These are phyloP conservation scores for Pasiphila rectangulata DNA, from an alignment of 2,888 invertebrate genomes.

Conservation along the genomic window DNA sequence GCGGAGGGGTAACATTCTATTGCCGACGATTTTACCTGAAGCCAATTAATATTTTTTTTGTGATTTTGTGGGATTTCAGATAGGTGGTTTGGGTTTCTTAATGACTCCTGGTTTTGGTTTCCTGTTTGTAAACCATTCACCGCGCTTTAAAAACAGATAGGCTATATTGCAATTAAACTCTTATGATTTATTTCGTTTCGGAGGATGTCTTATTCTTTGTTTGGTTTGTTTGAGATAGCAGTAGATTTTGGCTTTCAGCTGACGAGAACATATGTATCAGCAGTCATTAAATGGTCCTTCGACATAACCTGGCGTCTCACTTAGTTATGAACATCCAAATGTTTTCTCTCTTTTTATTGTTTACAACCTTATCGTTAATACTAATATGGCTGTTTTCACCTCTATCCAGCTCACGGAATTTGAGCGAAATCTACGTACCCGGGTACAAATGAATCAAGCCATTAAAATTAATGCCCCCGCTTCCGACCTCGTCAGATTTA, in stretches of 20 bases:
- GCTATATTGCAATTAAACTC: too few species aligned
- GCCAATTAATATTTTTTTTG: too few species aligned
- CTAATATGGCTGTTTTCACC: background rate
- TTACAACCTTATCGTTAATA: background rate
- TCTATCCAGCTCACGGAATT: slow-evolving; percentile 49
- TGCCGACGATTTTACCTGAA: too few species aligned
- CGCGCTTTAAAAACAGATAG: slow-evolving; percentile 20
- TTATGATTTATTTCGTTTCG: too few species aligned
- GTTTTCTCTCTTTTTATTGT: background rate
- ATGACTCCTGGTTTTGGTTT: slow-evolving; percentile 53
- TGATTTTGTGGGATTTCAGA: slow-evolving; percentile 62
- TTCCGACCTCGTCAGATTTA: slow-evolving; percentile 72
- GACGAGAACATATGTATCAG: too few species aligned
- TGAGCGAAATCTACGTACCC: slow-evolving; percentile 68
- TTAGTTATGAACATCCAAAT: too few species aligned
- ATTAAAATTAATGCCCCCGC: slow-evolving; percentile 67
- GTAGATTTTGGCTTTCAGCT: too few species aligned
- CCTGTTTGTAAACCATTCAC: slow-evolving; percentile 41
- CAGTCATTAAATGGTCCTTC: too few species aligned
- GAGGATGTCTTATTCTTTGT: too few species aligned
- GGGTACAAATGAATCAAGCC: slow-evolving; percentile 71
- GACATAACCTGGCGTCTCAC: too few species aligned
- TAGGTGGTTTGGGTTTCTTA: slow-evolving; percentile 47
- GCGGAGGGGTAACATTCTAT: too few species aligned
- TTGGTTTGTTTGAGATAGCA: too few species aligned